These are phyloP conservation scores for Lophotis ruficrista DNA, from an alignment of 2,113 vertebrate genomes.

Conservation along the genomic window DNA sequence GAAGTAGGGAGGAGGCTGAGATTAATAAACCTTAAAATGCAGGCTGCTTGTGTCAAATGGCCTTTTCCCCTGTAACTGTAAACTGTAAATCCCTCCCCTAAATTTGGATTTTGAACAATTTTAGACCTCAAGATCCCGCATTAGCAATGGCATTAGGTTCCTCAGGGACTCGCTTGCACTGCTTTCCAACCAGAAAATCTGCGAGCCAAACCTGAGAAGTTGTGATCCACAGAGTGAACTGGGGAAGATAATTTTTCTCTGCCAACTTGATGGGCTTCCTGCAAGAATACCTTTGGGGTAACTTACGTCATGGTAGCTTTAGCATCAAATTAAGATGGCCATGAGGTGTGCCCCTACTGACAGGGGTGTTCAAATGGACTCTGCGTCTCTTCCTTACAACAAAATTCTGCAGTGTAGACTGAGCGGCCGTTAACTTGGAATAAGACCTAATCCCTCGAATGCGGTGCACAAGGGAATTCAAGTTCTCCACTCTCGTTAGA, in stretches of 20 bases:
- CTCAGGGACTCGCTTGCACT: accelerated
- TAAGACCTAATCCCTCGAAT: not conserved
- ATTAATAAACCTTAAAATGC: conserved; percentile 6
- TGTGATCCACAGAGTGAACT: not conserved
- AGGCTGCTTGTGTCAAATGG: conserved; percentile 1
- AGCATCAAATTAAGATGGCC: not conserved
- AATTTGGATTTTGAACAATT: not conserved
- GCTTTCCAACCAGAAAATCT: not conserved
- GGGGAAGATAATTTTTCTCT: not conserved
- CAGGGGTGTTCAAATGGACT: not conserved
- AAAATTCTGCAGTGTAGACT: not conserved
- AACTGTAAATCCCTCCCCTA: not conserved
- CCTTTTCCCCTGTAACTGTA: not conserved
- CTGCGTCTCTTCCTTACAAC: not conserved
- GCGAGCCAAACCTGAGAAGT: not conserved
- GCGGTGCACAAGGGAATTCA: not conserved
- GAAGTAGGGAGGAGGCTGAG: not conserved
- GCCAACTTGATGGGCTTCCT: not conserved
- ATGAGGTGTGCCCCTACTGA: not conserved
- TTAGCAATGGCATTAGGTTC: not conserved
- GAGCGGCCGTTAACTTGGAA: not conserved
- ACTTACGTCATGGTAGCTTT: not conserved
- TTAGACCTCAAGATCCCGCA: not conserved
- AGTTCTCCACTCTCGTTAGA: not conserved
- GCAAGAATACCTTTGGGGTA: not conserved